Evolutionary conservation across 1,140 invertebrate genomes (phyloP).

Genomic region (Tachypleus tridentatus): DNA sequence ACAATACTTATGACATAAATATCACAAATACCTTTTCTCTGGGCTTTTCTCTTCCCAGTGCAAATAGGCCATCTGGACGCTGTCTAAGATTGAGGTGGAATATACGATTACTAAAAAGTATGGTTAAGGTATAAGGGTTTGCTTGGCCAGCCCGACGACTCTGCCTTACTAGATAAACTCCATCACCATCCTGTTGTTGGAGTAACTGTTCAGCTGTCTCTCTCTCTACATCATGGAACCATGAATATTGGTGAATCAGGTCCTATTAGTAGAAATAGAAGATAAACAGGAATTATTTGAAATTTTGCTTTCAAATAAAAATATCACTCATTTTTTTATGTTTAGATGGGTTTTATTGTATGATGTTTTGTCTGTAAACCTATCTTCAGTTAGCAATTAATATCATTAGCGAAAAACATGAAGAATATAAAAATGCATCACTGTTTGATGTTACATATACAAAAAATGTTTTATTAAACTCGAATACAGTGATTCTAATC

Average conservation of each 20-base stretch:
- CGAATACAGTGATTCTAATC: too few relatives aligned
- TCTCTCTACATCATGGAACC: conserved; percentile 28
- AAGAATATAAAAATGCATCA: too few relatives aligned
- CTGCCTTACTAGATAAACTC: conserved; percentile 25
- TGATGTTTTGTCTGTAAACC: too few relatives aligned
- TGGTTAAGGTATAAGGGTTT: conserved; percentile 27
- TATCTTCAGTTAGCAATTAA: too few relatives aligned
- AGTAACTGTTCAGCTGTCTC: conserved; percentile 23
- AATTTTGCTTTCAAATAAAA: background rate
- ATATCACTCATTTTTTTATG: background rate
- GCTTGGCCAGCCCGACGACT: conserved; percentile 25
- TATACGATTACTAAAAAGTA: conserved; percentile 21
- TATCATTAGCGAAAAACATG: too few relatives aligned
- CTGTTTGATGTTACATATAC: too few relatives aligned
- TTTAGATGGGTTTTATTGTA: too few relatives aligned
- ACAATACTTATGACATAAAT: too few relatives aligned
- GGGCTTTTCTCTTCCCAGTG: conserved; percentile 28
- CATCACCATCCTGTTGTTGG: conserved; percentile 13
- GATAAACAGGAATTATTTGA: conserved; percentile 6
- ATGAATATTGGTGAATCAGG: conserved; percentile 5
- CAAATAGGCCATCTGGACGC: conserved; percentile 23
- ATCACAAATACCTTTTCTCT: conserved; percentile 25
- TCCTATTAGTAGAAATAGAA: conserved; percentile 8
- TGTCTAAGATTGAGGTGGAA: conserved; percentile 28
- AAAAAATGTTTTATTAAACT: too few relatives aligned